Evolutionary conservation across 1,140 invertebrate species (phyloP), one percentile per base, ranked within the genome.

Genomic region (Neodiprion pinetum): DNA sequence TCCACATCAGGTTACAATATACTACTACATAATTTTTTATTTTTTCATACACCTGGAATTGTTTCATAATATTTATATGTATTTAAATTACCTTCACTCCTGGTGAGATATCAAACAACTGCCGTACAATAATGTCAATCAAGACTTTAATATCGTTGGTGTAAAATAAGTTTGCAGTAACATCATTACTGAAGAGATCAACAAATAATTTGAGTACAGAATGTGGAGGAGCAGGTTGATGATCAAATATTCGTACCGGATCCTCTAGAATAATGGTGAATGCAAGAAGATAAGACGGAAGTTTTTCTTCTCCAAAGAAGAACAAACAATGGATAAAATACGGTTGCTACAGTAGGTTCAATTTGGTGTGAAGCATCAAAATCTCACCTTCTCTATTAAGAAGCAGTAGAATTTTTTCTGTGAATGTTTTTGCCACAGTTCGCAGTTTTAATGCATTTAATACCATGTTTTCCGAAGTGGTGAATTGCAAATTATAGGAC

Each of bases 111-210:
- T 98, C 96, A 9, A 95, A 93, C 7, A 98, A 89, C 84, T 97
- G 95, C 48, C 96, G 89, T 23, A 97, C 92, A 68, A 97, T 93
- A 82, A 98, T 97, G 83, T 98, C 97, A 78, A 98, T 94, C 47
- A 98, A 90, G 53, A 98, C 96, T 88, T 95, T 96, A 4, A 95
- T 93, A 85, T 98, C 96, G 84, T 98, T 98, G 0, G 96, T 97
- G 84, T 98, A 98, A 84, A 98, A 96, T 50, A 98, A 90, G 78
- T 92, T 90, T 0, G 96, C 94, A 7, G 96, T 96, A 65, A 91
- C 88, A 72, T 92, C 89, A 70, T 91, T 92, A 68, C 91, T 93
- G 84, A 97, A 97, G 70, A 98, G 86, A 85, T 98, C 96, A 65
- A 93, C 93, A 73, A 96, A 93, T 76, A 98, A 90, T 88, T 98